Conservation (phyloP, 2,113 vertebrate genomes). For the Mesitornis unicolor region DNA sequence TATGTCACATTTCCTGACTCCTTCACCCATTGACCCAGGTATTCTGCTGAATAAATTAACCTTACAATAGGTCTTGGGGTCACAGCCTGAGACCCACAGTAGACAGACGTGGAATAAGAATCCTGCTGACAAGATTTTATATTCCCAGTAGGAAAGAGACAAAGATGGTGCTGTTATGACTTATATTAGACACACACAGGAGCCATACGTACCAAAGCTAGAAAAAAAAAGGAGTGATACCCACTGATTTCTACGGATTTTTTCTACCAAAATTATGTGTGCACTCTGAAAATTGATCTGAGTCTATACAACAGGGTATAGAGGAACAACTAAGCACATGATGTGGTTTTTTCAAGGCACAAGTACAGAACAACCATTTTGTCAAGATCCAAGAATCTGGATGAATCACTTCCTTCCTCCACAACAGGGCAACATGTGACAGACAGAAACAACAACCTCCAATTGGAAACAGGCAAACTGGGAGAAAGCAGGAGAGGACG, state of each 20-base stretch:
- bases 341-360: neutral
- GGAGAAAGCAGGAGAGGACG: neutral
- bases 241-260: accelerated
- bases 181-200: neutral
- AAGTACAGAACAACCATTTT: neutral
- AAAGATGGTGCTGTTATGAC: neutral
- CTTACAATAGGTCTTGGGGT: neutral
- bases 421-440: neutral
- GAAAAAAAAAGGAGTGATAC: neutral
- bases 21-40: neutral
- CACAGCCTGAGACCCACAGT: neutral
- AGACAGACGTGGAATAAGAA: neutral
- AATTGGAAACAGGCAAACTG: neutral
- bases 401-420: neutral
- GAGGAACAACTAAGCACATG: neutral
- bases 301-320: neutral
- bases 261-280: neutral
- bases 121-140: neutral
- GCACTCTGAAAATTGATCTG: neutral
- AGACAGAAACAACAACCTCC: neutral
- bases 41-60: neutral
- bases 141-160: neutral
- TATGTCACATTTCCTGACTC: neutral
- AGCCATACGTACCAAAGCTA: neutral
- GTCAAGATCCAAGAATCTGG: neutral